Evolutionary conservation across 1,140 invertebrate species (phyloP).

Genomic region (Sminthurinus signatus): DNA sequence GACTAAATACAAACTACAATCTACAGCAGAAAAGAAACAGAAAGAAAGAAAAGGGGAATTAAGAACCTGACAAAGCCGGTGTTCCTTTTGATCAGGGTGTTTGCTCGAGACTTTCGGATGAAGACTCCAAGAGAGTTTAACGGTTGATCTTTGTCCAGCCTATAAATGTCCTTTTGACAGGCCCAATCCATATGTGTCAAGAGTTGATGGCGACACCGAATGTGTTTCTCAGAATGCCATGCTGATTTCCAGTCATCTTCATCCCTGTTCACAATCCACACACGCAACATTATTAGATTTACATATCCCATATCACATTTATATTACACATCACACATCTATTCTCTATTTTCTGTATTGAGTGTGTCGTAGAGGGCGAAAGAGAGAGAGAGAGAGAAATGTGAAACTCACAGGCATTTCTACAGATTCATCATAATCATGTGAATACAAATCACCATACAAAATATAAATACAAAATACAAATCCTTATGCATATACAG

Average conservation of each 20-base stretch:
- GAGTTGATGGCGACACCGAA: conserved; percentile 53
- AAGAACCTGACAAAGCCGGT: conserved; percentile 29
- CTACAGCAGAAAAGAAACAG: too few relatives aligned
- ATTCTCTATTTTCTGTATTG: too few relatives aligned
- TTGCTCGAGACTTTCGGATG: conserved; percentile 21
- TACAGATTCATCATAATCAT: not conserved
- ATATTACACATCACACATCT: not conserved
- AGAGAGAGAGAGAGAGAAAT: not conserved
- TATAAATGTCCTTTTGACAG: conserved; percentile 57
- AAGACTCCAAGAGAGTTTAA: conserved; percentile 13
- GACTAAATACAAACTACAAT: too few relatives aligned
- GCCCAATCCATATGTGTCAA: conserved; percentile 54
- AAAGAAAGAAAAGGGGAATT: too few relatives aligned
- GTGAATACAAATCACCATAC: not conserved
- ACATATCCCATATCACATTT: not conserved
- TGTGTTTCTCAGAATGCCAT: conserved; percentile 54
- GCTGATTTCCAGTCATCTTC: conserved; percentile 54
- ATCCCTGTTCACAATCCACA: conserved; percentile 43
- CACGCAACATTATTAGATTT: too few relatives aligned
- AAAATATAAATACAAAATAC: too few relatives aligned
- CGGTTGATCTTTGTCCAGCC: conserved; percentile 44
- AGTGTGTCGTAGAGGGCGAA: not conserved
- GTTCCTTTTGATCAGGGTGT: conserved; percentile 37
- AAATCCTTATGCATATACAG: too few relatives aligned
- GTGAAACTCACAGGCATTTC: not conserved